A percentile compares a stretch with the other conserved stretches of the same genome.
Conservation (phyloP, 2,797 vertebrate genomes). For the Anableps anableps region DNA sequence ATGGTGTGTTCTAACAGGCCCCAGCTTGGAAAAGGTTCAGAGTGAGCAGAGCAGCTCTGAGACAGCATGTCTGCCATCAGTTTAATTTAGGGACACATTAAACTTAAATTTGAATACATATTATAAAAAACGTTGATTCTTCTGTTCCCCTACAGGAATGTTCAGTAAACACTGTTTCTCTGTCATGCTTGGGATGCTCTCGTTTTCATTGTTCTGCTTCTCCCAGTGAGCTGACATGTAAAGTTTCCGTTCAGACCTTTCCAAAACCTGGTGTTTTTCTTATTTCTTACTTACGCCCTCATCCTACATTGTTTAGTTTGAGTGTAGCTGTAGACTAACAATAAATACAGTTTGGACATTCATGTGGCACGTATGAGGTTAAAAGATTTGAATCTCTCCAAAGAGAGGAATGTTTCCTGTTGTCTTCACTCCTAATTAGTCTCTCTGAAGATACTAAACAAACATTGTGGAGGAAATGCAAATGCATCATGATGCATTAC, state of each 20-base stretch:
- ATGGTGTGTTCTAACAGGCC: neutral
- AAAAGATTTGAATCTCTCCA: constrained; percentile 38
- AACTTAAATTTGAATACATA: neutral
- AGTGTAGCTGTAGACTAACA: constrained; percentile 14
- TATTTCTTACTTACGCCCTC: neutral
- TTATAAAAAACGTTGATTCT: neutral
- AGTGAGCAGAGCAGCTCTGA: neutral
- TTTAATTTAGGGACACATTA: neutral
- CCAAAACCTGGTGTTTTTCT: neutral
- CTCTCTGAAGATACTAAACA: constrained; percentile 35
- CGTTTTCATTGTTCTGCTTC: neutral
- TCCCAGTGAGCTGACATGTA: neutral
- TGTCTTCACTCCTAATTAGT: constrained; percentile 11
- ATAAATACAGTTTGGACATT: constrained; percentile 8
- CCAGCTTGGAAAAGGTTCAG: neutral
- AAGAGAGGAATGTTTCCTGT: constrained; percentile 48
- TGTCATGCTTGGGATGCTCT: neutral
- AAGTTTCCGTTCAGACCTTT: constrained; percentile 13
- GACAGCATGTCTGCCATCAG: neutral
- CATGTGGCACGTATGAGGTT: constrained; percentile 30
- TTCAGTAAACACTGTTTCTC: neutral
- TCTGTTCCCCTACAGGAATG: neutral
- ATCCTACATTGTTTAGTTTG: neutral
- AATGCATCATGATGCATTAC: constrained; percentile 29
- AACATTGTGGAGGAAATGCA: constrained; percentile 29